These are phyloP conservation scores for Micrasema longulum DNA, from an alignment of 1,140 invertebrate species.

Conservation along the genomic window DNA sequence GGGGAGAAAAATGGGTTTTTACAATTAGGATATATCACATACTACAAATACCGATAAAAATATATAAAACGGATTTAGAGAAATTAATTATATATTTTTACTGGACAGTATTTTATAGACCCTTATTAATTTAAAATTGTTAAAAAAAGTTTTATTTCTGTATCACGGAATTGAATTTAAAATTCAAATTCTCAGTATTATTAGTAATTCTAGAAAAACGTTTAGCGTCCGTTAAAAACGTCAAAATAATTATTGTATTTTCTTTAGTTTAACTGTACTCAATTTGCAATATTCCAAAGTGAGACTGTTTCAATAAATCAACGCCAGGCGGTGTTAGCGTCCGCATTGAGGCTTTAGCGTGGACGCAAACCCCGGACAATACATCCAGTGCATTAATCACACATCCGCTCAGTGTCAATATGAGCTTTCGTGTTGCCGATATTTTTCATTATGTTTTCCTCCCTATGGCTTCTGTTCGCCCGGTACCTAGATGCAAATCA, in stretches of 20 bases:
- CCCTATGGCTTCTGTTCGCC: neutral
- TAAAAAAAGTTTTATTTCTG: no score
- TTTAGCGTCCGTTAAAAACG: neutral
- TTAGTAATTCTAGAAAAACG: neutral
- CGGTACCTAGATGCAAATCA: no score
- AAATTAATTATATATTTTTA: neutral
- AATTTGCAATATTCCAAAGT: constrained; percentile 21
- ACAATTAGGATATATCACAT: no score
- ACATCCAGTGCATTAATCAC: constrained; percentile 51
- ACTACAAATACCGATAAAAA: no score
- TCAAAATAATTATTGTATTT: neutral
- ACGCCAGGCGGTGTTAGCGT: constrained; percentile 35
- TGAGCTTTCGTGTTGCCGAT: constrained; percentile 31
- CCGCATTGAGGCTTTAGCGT: constrained; percentile 30
- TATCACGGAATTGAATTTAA: neutral
- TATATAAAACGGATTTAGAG: no score
- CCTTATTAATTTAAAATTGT: no score
- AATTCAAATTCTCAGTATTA: neutral
- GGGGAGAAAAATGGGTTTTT: no score
- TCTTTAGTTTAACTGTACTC: constrained; percentile 10
- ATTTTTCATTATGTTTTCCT: constrained; percentile 37
- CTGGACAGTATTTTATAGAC: no score
- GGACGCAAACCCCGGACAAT: constrained; percentile 47
- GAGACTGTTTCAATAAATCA: constrained; percentile 54
- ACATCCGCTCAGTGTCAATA: constrained; percentile 42